Evolutionary conservation across 1,140 invertebrate species (phyloP), one percentile per base, ranked within the genome.

Genomic region (Epicauta chinensis): DNA sequence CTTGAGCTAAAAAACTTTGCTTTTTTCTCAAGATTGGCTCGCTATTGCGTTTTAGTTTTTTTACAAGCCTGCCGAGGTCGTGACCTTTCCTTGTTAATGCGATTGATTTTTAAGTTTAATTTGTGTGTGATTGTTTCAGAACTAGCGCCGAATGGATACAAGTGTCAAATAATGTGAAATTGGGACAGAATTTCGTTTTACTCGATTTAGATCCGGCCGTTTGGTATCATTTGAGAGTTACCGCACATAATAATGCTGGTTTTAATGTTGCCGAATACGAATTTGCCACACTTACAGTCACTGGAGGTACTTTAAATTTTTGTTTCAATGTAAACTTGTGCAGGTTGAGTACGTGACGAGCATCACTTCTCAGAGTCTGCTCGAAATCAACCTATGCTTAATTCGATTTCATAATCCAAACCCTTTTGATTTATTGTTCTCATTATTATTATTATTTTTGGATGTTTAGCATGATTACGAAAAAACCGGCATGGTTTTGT

Each of bases 231-330:
- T 73, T 93, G 10, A 79, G 88, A 29, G 92, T 97, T 13, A 94
- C 91, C 2, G 93, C 93, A 14, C 91, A 96, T 72, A 97, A 96
- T 67, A 95, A 95, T 65, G 93, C 93, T 43, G 95, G 93, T 35
- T 93, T 93, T 59, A 91, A 91, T 15, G 90, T 95, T 29, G 89
- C 89, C 38, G 87, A 95, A 80, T 90, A 93, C 65, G 90, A 93
- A 75, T 97, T 97, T 71, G 91, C 91, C 12, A 97, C 95, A 10
- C 78, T 97, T 6, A 96, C 93, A 14, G 82, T 91, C 53, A 91
- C 89, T 60, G 95, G 94, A 82, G 89, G 91, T 94, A 80, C 76
- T 56, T 51, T 30, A 47, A 17, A 36, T 49, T 45, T 48, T 55
- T 45, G 36, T 13, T 55, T 38, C n/a, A 38, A 16, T 30, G 4